These are phyloP conservation scores for Drosophila lowei DNA, from an alignment of 1,140 invertebrate genomes.

Conservation along the genomic window DNA sequence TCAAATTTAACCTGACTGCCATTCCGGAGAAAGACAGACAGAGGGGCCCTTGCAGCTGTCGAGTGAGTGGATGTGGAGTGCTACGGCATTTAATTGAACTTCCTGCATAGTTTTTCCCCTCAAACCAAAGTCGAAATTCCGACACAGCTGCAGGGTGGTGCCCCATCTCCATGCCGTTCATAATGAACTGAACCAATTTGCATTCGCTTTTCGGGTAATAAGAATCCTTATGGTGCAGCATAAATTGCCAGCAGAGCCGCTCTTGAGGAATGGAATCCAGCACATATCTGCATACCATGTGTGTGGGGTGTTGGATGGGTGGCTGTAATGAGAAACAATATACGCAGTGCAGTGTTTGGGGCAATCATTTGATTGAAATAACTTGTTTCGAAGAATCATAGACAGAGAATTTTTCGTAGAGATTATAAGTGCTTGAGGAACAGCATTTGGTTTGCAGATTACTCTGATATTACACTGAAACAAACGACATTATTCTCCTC, in stretches of 20 bases:
- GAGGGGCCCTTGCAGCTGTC: slow-evolving; percentile 14
- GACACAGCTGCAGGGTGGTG: neutral
- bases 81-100: slow-evolving; percentile 64
- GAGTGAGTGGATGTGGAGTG: slow-evolving; percentile 15
- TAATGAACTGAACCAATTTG: slow-evolving; percentile 38
- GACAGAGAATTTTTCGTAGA: no score
- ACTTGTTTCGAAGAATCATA: no score
- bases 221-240: slow-evolving; percentile 8
- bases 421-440: no score
- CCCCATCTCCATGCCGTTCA: neutral
- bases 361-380: no score
- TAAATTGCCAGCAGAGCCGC: neutral
- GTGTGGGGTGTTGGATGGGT: no score
- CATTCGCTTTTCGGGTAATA: slow-evolving; percentile 25
- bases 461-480: no score
- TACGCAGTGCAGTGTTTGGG: neutral
- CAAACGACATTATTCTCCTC: no score
- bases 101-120: slow-evolving; percentile 15
- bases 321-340: slow-evolving; percentile 26
- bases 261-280: neutral
- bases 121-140: neutral
- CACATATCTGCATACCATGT: no score
- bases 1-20: slow-evolving; percentile 70
- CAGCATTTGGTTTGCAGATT: no score
- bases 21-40: neutral